These are phyloP conservation scores for Podilymbus podiceps DNA, from an alignment of 2,113 vertebrate species.

Conservation along the genomic window DNA sequence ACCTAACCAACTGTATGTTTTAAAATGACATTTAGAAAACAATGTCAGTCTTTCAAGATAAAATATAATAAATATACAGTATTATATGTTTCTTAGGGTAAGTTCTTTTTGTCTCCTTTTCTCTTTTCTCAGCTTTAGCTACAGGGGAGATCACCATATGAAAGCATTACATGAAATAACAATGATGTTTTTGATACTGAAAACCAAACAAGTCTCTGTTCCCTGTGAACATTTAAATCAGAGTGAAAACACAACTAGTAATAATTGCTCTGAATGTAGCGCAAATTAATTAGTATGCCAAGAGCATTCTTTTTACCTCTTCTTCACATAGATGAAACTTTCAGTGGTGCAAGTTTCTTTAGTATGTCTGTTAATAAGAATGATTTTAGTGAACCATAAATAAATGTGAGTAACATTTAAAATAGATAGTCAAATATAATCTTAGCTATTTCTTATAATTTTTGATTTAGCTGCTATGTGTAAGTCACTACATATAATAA, in stretches of 20 bases:
- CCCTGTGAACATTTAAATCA: background rate
- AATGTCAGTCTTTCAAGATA: background rate
- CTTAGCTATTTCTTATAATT: background rate
- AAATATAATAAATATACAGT: background rate
- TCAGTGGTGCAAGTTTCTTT: background rate
- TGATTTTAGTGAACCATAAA: background rate
- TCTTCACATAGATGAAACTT: background rate
- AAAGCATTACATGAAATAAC: background rate
- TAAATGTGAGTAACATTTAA: background rate
- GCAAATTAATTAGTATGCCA: background rate
- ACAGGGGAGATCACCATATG: background rate
- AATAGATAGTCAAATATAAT: background rate
- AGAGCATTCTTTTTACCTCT: background rate
- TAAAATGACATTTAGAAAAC: background rate
- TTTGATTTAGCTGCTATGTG: background rate
- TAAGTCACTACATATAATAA: background rate
- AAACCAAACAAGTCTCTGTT: background rate
- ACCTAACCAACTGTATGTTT: background rate
- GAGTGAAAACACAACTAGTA: background rate
- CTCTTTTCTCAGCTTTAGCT: background rate
- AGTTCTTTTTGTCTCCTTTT: background rate
- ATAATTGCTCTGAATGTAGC: background rate
- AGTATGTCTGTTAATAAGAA: background rate
- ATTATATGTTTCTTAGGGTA: background rate
- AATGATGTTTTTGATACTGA: background rate